Percentiles rank a stretch among this genome's conserved stretches.
Conservation (phyloP, 2,113 vertebrate genomes). For the Lagopus leucura region DNA sequence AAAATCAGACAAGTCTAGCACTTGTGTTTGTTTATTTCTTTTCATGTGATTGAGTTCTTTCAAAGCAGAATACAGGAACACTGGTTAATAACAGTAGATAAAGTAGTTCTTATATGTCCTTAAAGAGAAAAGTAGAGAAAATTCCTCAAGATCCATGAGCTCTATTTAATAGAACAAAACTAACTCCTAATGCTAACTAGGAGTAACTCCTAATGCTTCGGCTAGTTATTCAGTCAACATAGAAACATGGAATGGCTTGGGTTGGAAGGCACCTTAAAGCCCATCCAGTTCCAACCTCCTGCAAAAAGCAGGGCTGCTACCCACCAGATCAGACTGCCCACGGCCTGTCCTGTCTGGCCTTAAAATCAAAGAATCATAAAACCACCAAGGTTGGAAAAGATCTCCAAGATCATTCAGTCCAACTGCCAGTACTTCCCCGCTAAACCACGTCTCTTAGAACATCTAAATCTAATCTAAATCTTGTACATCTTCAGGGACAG, state of each 20-base stretch:
- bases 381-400: too few species aligned
- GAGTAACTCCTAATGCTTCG: background rate
- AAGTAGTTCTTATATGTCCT: background rate
- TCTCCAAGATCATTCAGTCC: too few species aligned
- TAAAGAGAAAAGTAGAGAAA: background rate
- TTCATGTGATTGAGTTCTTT: background rate
- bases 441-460: too few species aligned
- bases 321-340: background rate
- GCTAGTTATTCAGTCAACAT: background rate
- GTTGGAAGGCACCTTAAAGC: background rate
- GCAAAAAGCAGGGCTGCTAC: background rate
- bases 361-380: too few species aligned
- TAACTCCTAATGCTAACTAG: background rate
- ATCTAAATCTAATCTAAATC: too few species aligned
- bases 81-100: background rate
- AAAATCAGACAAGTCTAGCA: conserved; percentile 5
- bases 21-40: background rate
- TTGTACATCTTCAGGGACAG: too few species aligned
- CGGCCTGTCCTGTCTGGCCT: background rate
- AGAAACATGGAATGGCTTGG: background rate
- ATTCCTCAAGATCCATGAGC: background rate
- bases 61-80: background rate
- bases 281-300: background rate
- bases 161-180: background rate
- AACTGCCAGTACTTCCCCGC: too few species aligned